Percentiles rank a stretch among this genome's conserved stretches.
These are phyloP conservation scores for Mola mola DNA, from an alignment of 2,113 vertebrate genomes.

Conservation along the genomic window DNA sequence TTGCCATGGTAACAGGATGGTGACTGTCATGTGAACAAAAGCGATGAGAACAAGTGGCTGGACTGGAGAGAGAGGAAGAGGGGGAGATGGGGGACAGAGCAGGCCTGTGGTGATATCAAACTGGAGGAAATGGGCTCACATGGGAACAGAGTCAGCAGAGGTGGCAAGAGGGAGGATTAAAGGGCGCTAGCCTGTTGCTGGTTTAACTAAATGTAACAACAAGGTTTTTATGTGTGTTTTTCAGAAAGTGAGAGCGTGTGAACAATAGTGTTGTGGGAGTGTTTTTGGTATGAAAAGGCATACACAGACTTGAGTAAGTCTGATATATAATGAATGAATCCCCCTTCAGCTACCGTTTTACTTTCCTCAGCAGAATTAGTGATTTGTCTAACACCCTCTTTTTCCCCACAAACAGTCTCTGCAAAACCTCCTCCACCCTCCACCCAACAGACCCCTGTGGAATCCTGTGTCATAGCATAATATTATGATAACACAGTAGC, in stretches of 20 bases:
- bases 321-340: slow-evolving; percentile 76
- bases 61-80: slow-evolving; percentile 9
- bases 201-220: slow-evolving; percentile 47
- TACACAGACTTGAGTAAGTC: slow-evolving; percentile 70
- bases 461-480: slow-evolving; percentile 36
- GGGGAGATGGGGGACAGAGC: neutral
- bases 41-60: slow-evolving; percentile 37
- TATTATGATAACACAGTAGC: slow-evolving; percentile 37
- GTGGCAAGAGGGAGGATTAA: slow-evolving; percentile 16
- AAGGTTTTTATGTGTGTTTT: slow-evolving; percentile 45
- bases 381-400: slow-evolving; percentile 47
- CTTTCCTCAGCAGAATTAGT: slow-evolving; percentile 70
- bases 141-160: slow-evolving; percentile 13
- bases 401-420: slow-evolving; percentile 31
- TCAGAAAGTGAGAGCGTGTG: slow-evolving; percentile 19
- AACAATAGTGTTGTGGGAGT: slow-evolving; percentile 43
- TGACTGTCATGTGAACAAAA: slow-evolving; percentile 71
- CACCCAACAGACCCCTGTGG: neutral
- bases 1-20: slow-evolving; percentile 73
- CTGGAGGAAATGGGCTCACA: slow-evolving; percentile 19
- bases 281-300: slow-evolving; percentile 67
- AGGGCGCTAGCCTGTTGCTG: slow-evolving; percentile 47
- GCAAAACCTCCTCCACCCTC: slow-evolving; percentile 4
- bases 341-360: slow-evolving; percentile 61
- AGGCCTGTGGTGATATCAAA: slow-evolving; percentile 20